Percentiles rank a stretch among this genome's conserved stretches.
phyloP scores from a whole-genome alignment of 2,888 invertebrate species.

The Fissipunctia ypsillon region DNA sequence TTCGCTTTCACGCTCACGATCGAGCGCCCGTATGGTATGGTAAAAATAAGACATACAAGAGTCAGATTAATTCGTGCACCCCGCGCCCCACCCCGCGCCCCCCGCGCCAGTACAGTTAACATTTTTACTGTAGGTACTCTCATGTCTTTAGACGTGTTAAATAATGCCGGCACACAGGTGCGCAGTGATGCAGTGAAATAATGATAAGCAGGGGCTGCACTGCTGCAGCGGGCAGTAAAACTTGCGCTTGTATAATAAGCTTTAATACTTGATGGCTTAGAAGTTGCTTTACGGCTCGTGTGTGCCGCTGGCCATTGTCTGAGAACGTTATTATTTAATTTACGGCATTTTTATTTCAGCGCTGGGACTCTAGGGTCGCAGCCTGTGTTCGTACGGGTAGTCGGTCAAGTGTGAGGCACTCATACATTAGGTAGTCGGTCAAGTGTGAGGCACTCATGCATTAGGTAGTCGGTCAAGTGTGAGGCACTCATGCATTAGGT shows the following conservation, averaged over 20 bases:
- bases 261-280: conserved; percentile 49
- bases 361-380: background rate
- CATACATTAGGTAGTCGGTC: background rate
- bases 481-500: background rate
- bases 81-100: background rate
- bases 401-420: background rate
- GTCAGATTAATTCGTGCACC: background rate
- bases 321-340: conserved; percentile 27
- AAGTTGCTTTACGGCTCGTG: conserved; percentile 43
- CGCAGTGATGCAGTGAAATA: conserved; percentile 30
- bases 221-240: conserved; percentile 22
- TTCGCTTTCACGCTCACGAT: background rate
- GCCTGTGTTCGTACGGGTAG: background rate
- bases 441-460: no score
- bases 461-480: no score
- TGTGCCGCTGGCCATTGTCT: conserved; percentile 5
- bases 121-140: conserved; percentile 6
- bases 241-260: conserved; percentile 22
- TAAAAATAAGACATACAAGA: background rate
- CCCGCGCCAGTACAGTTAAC: background rate
- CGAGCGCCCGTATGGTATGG: no score
- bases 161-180: conserved; percentile 15
- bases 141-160: conserved; percentile 17
- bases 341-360: conserved; percentile 21
- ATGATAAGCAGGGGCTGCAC: conserved; percentile 38